Evolutionary conservation across 2,113 vertebrate species (phyloP).

Genomic region (Sminthopsis crassicaudata): DNA sequence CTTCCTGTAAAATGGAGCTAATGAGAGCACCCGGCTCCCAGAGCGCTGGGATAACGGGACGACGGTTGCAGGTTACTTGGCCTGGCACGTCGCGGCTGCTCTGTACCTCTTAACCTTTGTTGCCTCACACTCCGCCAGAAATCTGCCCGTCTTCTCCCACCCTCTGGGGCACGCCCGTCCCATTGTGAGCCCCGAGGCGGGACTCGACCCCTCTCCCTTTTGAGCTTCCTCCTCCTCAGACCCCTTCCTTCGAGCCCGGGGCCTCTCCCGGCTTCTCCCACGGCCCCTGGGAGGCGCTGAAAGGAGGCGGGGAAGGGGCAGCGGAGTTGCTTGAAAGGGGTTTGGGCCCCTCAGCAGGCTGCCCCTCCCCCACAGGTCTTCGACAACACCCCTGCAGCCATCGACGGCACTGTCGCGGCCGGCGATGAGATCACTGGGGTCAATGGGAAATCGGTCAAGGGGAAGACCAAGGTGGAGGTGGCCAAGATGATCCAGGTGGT

Average conservation of each 20-base stretch:
- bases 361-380: constrained; percentile 88
- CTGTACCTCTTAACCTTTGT: fast-evolving
- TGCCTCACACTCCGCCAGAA: too few species aligned
- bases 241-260: background rate
- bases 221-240: background rate
- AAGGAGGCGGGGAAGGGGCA: background rate
- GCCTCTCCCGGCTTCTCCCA: too few species aligned
- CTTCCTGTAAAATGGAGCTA: background rate
- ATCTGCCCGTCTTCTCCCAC: too few species aligned
- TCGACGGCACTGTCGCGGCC: constrained; percentile 94
- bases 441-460: constrained; percentile 96
- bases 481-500: constrained; percentile 99
- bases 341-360: fast-evolving
- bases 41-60: too few species aligned
- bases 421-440: constrained; percentile 98
- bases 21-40: background rate
- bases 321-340: background rate
- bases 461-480: constrained; percentile 98
- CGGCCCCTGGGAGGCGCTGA: too few species aligned
- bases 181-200: background rate
- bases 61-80: fast-evolving
- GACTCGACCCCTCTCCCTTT: background rate
- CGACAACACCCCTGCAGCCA: constrained; percentile 95
- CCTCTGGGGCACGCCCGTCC: background rate
- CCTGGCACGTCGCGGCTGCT: too few species aligned